phyloP scores from a whole-genome alignment of 2,797 vertebrate species.

The Lepidocolaptes lacrymiger region DNA sequence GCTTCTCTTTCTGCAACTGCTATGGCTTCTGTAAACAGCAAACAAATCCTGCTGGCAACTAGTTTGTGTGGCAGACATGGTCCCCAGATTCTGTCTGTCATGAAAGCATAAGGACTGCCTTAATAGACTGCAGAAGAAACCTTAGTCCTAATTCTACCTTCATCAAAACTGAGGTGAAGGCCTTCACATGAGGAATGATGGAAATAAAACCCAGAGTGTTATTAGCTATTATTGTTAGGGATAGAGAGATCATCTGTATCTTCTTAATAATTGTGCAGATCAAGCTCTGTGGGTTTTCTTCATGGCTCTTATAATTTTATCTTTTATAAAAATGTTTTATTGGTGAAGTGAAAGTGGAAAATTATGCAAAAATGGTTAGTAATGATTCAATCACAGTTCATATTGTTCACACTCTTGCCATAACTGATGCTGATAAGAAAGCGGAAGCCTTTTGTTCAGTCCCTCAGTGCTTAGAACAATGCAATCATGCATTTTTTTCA shows the following conservation, averaged over 20 bases:
- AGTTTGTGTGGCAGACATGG: neutral
- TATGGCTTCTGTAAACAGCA: neutral
- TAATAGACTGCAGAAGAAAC: neutral
- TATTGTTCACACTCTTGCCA: constrained; percentile 7
- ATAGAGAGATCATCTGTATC: neutral
- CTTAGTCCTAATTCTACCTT: neutral
- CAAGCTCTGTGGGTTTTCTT: neutral
- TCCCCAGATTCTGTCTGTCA: neutral
- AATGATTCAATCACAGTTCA: constrained; percentile 47
- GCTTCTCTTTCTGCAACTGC: neutral
- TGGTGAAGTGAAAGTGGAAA: constrained; percentile 22
- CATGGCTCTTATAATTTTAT: neutral
- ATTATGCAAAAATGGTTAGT: constrained; percentile 41
- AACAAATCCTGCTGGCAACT: neutral
- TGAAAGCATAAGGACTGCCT: neutral
- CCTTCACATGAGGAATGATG: neutral
- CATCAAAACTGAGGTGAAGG: neutral
- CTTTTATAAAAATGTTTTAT: constrained; percentile 3
- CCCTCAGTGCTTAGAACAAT: constrained; percentile 39
- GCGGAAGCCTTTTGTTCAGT: constrained; percentile 48
- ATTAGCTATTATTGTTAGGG: neutral
- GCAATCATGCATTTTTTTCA: constrained; percentile 30
- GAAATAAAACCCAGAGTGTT: neutral
- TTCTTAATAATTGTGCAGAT: neutral
- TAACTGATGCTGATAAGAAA: constrained; percentile 57